Evolutionary conservation across 1,140 invertebrate genomes (phyloP).

Genomic region (Drosophila kikkawai): DNA sequence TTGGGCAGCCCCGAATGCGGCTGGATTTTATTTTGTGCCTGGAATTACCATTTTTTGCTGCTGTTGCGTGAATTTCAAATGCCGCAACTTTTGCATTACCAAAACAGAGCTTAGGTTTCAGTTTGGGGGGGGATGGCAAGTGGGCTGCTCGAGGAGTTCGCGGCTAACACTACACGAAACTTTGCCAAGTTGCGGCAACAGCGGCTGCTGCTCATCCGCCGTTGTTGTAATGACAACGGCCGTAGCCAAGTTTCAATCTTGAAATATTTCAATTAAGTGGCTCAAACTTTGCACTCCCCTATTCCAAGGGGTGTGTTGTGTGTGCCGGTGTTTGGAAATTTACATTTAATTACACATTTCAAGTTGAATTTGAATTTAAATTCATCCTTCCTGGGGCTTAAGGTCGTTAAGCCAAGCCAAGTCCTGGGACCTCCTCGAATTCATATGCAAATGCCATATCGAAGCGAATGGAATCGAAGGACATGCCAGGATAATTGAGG

Average conservation of each 20-base stretch:
- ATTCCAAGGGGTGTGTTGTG: constrained; percentile 15
- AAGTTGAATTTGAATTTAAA: constrained; percentile 63
- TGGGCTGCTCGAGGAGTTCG: constrained; percentile 24
- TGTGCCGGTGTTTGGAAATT: constrained; percentile 56
- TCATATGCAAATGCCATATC: constrained; percentile 54
- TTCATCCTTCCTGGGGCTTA: constrained; percentile 18
- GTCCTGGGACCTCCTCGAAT: constrained; percentile 17
- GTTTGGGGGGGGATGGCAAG: constrained; percentile 7
- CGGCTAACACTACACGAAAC: constrained; percentile 48
- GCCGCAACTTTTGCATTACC: constrained; percentile 72
- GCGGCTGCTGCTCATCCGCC: constrained; percentile 16
- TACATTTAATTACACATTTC: constrained; percentile 81
- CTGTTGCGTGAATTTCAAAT: constrained; percentile 49
- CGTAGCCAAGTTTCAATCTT: constrained; percentile 74
- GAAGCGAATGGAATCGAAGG: constrained; percentile 39
- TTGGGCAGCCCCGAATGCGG: constrained; percentile 56
- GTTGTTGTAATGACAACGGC: constrained; percentile 68
- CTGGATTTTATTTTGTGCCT: constrained; percentile 60
- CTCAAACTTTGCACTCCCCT: constrained; percentile 68
- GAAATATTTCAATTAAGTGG: constrained; percentile 82
- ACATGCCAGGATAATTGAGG: constrained; percentile 59
- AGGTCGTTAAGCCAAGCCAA: constrained; percentile 65
- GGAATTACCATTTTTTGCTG: constrained; percentile 47
- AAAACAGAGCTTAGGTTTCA: constrained; percentile 43
- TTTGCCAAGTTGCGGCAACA: constrained; percentile 48